Evolutionary conservation across 1,140 invertebrate genomes (phyloP), one percentile per base, ranked within the genome.

Genomic region (Euura lappo): DNA sequence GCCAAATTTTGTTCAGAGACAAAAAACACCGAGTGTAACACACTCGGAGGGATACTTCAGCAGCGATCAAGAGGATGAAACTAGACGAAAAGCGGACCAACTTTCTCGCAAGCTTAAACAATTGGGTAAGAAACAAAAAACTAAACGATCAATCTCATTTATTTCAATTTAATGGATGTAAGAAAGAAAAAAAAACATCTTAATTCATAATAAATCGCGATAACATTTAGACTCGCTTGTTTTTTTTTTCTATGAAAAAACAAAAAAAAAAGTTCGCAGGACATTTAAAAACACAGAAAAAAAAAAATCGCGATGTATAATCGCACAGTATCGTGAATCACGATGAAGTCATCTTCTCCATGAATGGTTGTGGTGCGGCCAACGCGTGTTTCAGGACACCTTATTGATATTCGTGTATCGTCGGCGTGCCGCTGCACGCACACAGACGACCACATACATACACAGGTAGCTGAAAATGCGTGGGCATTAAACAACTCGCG

Each of bases 21-120:
- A 79, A 65, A 92, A 91, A 79, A 88, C 90, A 64, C 88, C 89
- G 78, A 91, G 90, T 71, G 92, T 91, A 79, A 28, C 28, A 28
- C 91, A 92, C 81, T 92, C 91, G 2, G 92, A 93, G 81, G 92
- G 92, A 8, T 92, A 93, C 76, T 92, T 92, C 81, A 92, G 91
- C 8, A 92, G 90, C 4, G 92, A 92, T 78, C 91, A 92, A 81
- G 90, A 92, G 79, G 91, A 91, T 78, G 89, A 87, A 68, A 81
- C 79, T 42, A 85, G 83, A 73, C 76, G 83, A 71, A 84, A 84
- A 71, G 78, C 76, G 68, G 82, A 84, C 73, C 74, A 77, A 66
- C 71, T 84, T 44, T 81, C 82, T 60, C 78, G 79, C 70, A 84
- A 82, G 75, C 67, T 84, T 7, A 82, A 81, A 71, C 78, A 81